Percentiles rank a stretch among this genome's conserved stretches.
Evolutionary conservation across 2,888 invertebrate species (phyloP).

Genomic region (Globia sparganii): DNA sequence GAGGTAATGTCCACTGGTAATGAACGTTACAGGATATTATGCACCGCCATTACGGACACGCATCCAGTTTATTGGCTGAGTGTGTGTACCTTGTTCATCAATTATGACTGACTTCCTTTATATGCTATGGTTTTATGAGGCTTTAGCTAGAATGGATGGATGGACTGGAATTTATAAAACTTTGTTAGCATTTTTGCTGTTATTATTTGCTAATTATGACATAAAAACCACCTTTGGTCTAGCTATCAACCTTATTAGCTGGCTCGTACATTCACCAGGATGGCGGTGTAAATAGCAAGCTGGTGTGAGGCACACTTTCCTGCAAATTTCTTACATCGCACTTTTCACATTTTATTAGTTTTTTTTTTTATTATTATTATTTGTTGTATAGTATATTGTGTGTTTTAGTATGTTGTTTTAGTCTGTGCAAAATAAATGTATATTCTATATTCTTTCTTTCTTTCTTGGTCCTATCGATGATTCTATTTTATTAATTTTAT

Average conservation of each 20-base stretch:
- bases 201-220: not conserved
- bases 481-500: too few species aligned
- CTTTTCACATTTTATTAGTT: too few species aligned
- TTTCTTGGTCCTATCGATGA: too few species aligned
- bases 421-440: too few species aligned
- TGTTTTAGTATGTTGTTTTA: too few species aligned
- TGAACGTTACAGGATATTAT: slow-evolving; percentile 56
- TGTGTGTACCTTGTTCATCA: slow-evolving; percentile 38
- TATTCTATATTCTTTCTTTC: too few species aligned
- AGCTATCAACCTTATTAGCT: not conserved
- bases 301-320: too few species aligned
- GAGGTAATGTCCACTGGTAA: slow-evolving; percentile 54
- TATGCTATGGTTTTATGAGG: slow-evolving; percentile 11
- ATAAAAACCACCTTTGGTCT: not conserved
- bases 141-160: not conserved
- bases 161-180: not conserved
- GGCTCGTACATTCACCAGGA: not conserved
- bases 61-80: slow-evolving; percentile 26
- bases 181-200: not conserved
- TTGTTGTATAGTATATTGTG: too few species aligned
- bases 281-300: not conserved
- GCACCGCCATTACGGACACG: slow-evolving; percentile 45
- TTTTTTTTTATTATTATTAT: too few species aligned
- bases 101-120: slow-evolving; percentile 43
- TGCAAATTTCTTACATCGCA: too few species aligned